phyloP scores from a whole-genome alignment of 1,140 invertebrate genomes.

The Drosophila murphyi region DNA sequence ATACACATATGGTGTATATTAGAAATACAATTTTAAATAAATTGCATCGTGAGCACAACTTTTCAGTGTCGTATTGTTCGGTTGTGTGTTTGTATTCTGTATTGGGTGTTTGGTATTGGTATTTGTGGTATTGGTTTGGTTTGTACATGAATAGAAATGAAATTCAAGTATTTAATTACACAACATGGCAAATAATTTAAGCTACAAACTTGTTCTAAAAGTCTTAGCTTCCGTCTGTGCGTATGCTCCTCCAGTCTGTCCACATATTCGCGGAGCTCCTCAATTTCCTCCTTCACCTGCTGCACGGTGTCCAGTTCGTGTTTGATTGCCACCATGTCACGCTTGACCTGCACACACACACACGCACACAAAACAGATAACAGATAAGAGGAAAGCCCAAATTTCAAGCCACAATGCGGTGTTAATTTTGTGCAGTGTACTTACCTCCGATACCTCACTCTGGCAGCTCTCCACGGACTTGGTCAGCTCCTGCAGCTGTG shows the following conservation, averaged over 20 bases:
- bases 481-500: slow-evolving; percentile 95
- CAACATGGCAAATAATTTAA: slow-evolving; percentile 85
- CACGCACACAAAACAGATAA: not conserved
- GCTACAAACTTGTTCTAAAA: slow-evolving; percentile 93
- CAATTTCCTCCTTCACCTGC: slow-evolving; percentile 96
- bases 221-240: slow-evolving; percentile 92
- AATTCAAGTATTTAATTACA: slow-evolving; percentile 85
- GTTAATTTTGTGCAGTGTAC: slow-evolving; percentile 12
- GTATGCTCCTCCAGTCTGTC: slow-evolving; percentile 95
- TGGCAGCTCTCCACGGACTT: slow-evolving; percentile 97
- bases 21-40: not conserved
- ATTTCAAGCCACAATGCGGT: not conserved
- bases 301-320: slow-evolving; percentile 96
- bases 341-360: slow-evolving; percentile 88
- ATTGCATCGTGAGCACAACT: slow-evolving; percentile 30
- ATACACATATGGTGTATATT: not conserved
- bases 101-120: slow-evolving; percentile 49
- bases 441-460: slow-evolving; percentile 93
- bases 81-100: slow-evolving; percentile 31
- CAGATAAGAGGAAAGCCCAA: not conserved
- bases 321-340: slow-evolving; percentile 97
- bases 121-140: slow-evolving; percentile 74
- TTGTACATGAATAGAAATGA: slow-evolving; percentile 84
- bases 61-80: slow-evolving; percentile 40
- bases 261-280: slow-evolving; percentile 95